These are phyloP conservation scores for Psilanteris sp. DNA, from an alignment of 1,140 invertebrate genomes.

Conservation along the genomic window DNA sequence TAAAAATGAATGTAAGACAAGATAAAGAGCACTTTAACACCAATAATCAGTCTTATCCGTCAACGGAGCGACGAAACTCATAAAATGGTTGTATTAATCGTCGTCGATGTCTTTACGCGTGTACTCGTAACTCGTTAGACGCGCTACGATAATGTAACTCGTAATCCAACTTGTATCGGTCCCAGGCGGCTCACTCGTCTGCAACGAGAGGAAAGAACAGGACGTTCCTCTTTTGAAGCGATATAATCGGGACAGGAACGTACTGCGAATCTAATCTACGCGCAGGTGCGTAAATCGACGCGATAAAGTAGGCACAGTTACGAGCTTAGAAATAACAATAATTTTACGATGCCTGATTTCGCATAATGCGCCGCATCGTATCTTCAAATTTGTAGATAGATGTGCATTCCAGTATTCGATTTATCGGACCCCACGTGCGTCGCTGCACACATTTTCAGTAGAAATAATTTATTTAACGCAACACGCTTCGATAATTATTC, in stretches of 20 bases:
- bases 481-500: conserved; percentile 8
- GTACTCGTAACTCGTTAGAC: conserved; percentile 67
- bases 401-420: conserved; percentile 28
- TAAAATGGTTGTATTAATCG: conserved; percentile 66
- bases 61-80: conserved; percentile 57
- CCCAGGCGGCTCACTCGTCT: conserved; percentile 63
- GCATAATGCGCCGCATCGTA: conserved; percentile 24
- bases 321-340: conserved; percentile 60
- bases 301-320: conserved; percentile 53
- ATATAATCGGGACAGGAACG: conserved; percentile 59
- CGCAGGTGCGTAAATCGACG: conserved; percentile 66
- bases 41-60: conserved; percentile 66
- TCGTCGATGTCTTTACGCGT: conserved; percentile 65
- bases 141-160: conserved; percentile 65
- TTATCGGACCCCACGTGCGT: conserved; percentile 30
- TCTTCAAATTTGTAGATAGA: conserved; percentile 46
- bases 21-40: conserved; percentile 63
- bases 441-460: neutral
- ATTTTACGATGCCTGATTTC: conserved; percentile 38
- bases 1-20: conserved; percentile 62
- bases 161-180: conserved; percentile 66
- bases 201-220: conserved; percentile 54
- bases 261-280: conserved; percentile 52
- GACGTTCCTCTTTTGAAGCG: conserved; percentile 50
- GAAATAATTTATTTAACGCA: conserved; percentile 9